phyloP scores from a whole-genome alignment of 1,140 invertebrate genomes.

The Bombus fervidus region DNA sequence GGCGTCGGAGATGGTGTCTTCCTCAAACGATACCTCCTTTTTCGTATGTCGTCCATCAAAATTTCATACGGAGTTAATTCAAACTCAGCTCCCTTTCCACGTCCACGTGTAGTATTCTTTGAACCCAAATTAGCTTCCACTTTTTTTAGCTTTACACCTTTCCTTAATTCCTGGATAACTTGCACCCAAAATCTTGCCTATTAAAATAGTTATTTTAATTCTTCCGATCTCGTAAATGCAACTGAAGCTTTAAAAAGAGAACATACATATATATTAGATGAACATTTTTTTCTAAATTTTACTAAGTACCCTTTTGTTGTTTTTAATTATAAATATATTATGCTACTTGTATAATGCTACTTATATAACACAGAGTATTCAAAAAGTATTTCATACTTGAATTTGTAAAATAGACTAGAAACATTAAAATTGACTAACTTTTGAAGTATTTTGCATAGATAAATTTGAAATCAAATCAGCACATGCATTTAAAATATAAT shows the following conservation, averaged over 20 bases:
- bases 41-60: slow-evolving; percentile 97
- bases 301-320: neutral
- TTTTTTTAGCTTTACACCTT: slow-evolving; percentile 96
- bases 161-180: slow-evolving; percentile 93
- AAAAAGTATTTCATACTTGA: neutral
- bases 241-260: neutral
- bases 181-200: slow-evolving; percentile 98
- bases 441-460: neutral
- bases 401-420: neutral
- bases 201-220: slow-evolving; percentile 22
- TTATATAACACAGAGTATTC: neutral
- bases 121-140: slow-evolving; percentile 86
- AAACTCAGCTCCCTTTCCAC: slow-evolving; percentile 88
- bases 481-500: neutral
- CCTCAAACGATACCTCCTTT: slow-evolving; percentile 91
- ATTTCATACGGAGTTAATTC: slow-evolving; percentile 99
- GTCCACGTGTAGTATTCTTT: slow-evolving; percentile 54
- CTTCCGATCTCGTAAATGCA: neutral
- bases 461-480: neutral
- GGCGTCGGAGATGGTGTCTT: slow-evolving; percentile 86
- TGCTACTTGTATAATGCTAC: neutral
- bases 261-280: neutral
- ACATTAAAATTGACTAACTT: neutral
- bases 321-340: neutral
- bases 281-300: neutral